Evolutionary conservation across 2,888 invertebrate genomes (phyloP).

Genomic region (Leptopilina syphax): DNA sequence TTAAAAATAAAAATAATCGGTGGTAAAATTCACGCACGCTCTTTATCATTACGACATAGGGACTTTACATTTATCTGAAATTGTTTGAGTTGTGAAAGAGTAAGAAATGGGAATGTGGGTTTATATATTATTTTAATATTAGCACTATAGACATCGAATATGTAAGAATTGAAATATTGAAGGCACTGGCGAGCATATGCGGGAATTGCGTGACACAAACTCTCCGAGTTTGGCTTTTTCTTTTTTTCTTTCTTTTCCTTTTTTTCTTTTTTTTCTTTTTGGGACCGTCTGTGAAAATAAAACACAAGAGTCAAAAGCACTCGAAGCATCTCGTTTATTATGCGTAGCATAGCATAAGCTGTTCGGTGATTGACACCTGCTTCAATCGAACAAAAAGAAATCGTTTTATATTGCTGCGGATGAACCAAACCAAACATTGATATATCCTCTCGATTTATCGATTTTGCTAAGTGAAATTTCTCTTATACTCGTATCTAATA

Average conservation of each 20-base stretch:
- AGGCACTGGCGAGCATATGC: conserved; percentile 54
- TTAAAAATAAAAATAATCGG: too few relatives aligned
- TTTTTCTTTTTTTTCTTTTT: conserved; percentile 53
- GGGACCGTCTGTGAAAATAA: conserved; percentile 49
- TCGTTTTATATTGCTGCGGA: conserved; percentile 32
- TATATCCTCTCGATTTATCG: conserved; percentile 31
- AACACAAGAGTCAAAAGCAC: conserved; percentile 53
- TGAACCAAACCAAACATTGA: conserved; percentile 35
- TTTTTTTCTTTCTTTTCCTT: conserved; percentile 42
- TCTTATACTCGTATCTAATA: not conserved
- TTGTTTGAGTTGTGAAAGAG: too few relatives aligned
- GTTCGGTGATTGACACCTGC: conserved; percentile 60
- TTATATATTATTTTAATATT: conserved; percentile 9
- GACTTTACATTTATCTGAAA: too few relatives aligned
- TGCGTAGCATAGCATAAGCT: conserved; percentile 58
- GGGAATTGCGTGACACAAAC: conserved; percentile 60
- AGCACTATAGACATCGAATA: conserved; percentile 34
- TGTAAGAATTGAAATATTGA: conserved; percentile 48
- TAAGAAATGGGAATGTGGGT: not conserved
- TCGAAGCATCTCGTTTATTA: conserved; percentile 61
- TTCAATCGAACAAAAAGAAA: conserved; percentile 44
- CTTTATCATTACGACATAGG: too few relatives aligned
- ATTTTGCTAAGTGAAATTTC: conserved; percentile 33
- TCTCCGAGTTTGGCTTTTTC: conserved; percentile 48
- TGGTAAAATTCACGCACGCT: too few relatives aligned